These are phyloP conservation scores for Hyaena hyaena DNA, from an alignment of 2,113 vertebrate species.

Conservation along the genomic window DNA sequence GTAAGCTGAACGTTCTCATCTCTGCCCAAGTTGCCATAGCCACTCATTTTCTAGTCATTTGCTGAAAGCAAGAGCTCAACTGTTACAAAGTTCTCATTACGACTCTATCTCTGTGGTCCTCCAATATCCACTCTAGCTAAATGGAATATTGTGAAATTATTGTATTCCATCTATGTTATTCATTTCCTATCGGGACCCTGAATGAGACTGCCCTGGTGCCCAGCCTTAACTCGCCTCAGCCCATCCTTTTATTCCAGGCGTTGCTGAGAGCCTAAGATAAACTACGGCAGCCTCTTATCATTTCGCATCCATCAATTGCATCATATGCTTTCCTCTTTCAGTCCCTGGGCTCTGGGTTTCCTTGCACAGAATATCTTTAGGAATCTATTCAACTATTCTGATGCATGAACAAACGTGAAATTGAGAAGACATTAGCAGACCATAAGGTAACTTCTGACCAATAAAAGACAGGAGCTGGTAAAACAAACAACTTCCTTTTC, in stretches of 20 bases:
- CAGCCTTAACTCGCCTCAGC: neutral
- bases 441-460: neutral
- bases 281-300: neutral
- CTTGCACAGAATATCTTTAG: neutral
- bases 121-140: neutral
- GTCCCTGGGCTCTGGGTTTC: fast-evolving
- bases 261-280: fast-evolving
- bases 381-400: neutral
- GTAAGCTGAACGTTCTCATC: neutral
- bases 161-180: fast-evolving
- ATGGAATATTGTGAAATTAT: neutral
- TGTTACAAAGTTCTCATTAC: neutral
- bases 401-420: neutral
- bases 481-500: neutral
- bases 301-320: fast-evolving
- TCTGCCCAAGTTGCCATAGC: no score
- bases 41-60: neutral
- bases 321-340: fast-evolving
- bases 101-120: neutral
- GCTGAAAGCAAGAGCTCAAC: fast-evolving
- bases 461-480: neutral
- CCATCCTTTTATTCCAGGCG: neutral
- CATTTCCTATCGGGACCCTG: neutral
- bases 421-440: neutral
- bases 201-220: fast-evolving